Conservation (phyloP, 1,140 invertebrate genomes). For the Hylyphantes graminicola region DNA sequence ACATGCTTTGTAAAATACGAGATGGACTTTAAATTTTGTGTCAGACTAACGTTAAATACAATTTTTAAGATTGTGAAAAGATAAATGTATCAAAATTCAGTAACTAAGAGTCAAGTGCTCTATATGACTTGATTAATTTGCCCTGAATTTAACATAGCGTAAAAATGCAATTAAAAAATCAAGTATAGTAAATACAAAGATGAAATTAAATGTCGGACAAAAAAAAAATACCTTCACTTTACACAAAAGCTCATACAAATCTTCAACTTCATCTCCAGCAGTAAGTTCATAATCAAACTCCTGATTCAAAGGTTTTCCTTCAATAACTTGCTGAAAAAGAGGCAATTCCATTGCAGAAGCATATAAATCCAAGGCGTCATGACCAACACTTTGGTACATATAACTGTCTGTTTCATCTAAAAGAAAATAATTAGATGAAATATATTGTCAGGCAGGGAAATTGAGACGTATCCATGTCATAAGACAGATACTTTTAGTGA, state of each 20-base stretch:
- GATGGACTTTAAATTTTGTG: no score
- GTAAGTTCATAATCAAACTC: constrained; percentile 86
- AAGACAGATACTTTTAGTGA: no score
- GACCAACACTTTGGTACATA: constrained; percentile 99
- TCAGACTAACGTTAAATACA: no score
- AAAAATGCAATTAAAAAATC: neutral
- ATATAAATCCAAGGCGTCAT: constrained; percentile 91
- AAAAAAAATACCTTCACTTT: constrained; percentile 79
- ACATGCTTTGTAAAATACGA: no score
- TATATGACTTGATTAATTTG: no score
- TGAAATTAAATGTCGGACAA: neutral
- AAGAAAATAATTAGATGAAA: neutral
- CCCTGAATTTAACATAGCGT: neutral
- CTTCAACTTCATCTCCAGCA: constrained; percentile 98
- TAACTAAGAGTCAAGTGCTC: no score
- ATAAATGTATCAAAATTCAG: no score
- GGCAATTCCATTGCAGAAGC: constrained; percentile 94
- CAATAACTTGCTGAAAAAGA: constrained; percentile 82
- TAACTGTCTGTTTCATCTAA: constrained; percentile 96
- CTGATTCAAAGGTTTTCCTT: constrained; percentile 80
- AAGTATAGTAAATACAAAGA: neutral
- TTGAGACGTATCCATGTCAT: no score
- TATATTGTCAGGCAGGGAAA: no score
- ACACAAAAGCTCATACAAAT: constrained; percentile 87
- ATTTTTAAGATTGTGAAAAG: no score